Evolutionary conservation across 2,797 vertebrate species (phyloP).

Genomic region (Fundulus diaphanus): DNA sequence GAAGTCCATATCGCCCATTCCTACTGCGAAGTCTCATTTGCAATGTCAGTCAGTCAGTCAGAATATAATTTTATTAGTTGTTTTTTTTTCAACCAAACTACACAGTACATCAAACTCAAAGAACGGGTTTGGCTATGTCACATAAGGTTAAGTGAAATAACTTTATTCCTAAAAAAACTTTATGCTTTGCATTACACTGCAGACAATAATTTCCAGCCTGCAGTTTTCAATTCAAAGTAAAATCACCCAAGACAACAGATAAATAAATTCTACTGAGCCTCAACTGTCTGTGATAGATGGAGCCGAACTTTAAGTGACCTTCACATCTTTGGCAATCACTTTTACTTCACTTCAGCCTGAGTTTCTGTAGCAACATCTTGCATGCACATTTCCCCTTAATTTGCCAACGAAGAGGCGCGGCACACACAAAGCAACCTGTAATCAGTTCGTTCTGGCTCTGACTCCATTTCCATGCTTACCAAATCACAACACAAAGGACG

Average conservation of each 20-base stretch:
- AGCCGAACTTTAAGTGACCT: conserved; percentile 13
- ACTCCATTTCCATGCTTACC: conserved; percentile 52
- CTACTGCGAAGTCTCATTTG: too few species aligned
- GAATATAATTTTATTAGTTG: too few species aligned
- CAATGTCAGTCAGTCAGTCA: too few species aligned
- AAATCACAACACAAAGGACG: conserved; percentile 19
- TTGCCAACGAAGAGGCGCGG: conserved; percentile 24
- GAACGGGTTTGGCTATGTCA: too few species aligned
- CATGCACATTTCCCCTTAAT: conserved; percentile 32
- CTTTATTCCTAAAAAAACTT: too few species aligned
- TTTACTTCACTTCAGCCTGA: conserved; percentile 9
- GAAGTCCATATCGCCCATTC: too few species aligned
- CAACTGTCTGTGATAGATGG: neutral
- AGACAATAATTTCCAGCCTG: neutral
- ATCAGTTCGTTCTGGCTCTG: conserved; percentile 46
- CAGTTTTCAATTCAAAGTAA: neutral
- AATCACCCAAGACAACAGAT: neutral
- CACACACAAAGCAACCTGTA: conserved; percentile 32
- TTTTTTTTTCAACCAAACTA: too few species aligned
- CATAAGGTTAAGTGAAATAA: too few species aligned
- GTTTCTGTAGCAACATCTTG: conserved; percentile 32
- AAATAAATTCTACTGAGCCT: conserved; percentile 2
- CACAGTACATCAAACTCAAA: too few species aligned
- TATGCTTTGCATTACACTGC: conserved; percentile 5
- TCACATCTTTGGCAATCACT: conserved; percentile 9